phyloP scores from a whole-genome alignment of 1,140 invertebrate species.

The Penaeus indicus region DNA sequence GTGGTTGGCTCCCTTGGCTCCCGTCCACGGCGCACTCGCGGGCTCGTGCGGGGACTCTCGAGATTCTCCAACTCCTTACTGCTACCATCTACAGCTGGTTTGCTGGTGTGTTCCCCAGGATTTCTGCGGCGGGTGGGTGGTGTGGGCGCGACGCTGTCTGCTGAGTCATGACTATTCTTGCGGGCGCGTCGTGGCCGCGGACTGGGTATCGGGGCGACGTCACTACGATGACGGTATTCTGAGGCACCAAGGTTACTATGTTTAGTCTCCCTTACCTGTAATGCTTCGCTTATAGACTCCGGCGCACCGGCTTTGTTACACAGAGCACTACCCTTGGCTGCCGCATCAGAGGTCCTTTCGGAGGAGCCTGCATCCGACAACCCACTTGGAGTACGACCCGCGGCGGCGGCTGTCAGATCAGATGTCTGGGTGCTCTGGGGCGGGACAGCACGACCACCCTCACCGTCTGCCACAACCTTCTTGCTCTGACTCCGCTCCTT shows the following conservation, averaged over 20 bases:
- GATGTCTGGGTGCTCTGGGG: too few relatives aligned
- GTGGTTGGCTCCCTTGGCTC: conserved; percentile 39
- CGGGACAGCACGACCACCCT: too few relatives aligned
- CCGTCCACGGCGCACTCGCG: conserved; percentile 29
- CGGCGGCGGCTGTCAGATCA: too few relatives aligned
- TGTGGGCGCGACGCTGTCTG: conserved; percentile 34
- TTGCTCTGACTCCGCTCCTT: not conserved
- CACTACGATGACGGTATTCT: conserved; percentile 25
- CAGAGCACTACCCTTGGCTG: too few relatives aligned
- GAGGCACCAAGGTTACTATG: conserved; percentile 35
- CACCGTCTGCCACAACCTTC: too few relatives aligned
- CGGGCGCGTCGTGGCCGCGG: conserved; percentile 41
- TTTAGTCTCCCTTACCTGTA: conserved; percentile 45
- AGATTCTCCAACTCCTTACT: not conserved
- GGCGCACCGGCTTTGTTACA: too few relatives aligned
- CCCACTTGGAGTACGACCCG: too few relatives aligned
- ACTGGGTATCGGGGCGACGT: conserved; percentile 33
- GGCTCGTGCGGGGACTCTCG: not conserved
- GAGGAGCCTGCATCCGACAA: too few relatives aligned
- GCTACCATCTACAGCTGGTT: conserved; percentile 37
- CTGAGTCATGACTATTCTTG: conserved; percentile 54
- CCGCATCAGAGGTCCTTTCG: too few relatives aligned
- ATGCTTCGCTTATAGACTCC: conserved; percentile 7
- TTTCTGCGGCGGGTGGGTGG: conserved; percentile 51
- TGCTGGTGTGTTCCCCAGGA: conserved; percentile 19